Evolutionary conservation across 2,797 vertebrate genomes (phyloP).

Genomic region (Amblyraja radiata): DNA sequence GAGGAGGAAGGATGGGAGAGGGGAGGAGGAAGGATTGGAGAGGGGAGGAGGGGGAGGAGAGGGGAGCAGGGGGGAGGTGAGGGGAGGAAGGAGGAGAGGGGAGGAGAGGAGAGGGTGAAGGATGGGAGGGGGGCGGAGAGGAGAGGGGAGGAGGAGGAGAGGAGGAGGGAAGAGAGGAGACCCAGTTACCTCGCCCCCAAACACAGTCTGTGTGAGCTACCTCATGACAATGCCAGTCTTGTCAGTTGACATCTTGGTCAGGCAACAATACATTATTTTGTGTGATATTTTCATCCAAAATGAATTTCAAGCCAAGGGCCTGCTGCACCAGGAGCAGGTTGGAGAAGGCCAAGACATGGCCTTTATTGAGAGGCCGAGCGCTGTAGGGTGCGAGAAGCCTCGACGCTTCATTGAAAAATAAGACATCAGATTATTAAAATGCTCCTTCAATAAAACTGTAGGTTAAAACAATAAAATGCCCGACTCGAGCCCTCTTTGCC

Average conservation of each 20-base stretch:
- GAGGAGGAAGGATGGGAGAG: no score
- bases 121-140: no score
- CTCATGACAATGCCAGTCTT: neutral
- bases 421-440: neutral
- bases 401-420: neutral
- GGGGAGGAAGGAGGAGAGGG: rapidly evolving
- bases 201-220: neutral
- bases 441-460: conserved; percentile 6
- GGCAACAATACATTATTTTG: conserved; percentile 48
- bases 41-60: no score
- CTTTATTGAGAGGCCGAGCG: neutral
- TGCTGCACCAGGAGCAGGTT: conserved; percentile 71
- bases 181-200: neutral
- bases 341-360: conserved; percentile 60
- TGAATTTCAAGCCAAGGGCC: conserved; percentile 55
- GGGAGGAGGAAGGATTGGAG: no score
- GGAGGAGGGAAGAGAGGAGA: no score
- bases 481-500: neutral
- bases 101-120: no score
- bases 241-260: conserved; percentile 32
- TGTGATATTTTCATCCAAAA: conserved; percentile 42
- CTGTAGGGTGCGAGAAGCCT: neutral
- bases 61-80: no score
- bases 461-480: neutral
- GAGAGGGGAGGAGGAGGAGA: no score